Evolutionary conservation across 2,797 vertebrate genomes (phyloP), one percentile per base, ranked within the genome.

Genomic region (Clarias platycephalus): DNA sequence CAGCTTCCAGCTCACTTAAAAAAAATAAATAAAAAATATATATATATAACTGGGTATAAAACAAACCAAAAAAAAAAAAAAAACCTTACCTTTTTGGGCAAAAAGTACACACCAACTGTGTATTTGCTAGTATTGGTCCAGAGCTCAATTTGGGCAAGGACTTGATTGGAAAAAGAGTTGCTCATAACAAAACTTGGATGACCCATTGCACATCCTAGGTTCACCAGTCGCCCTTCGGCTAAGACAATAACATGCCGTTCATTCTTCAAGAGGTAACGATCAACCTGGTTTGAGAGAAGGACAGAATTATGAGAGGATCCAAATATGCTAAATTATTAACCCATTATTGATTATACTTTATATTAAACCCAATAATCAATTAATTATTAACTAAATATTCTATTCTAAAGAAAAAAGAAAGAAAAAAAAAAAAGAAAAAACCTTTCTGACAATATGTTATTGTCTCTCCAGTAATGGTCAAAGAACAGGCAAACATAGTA

Each of bases 171-270:
- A 93, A 99, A 99, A 63, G 98, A 99, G 93, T 99, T 99, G 94
- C 98, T 99, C 98, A 99, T 99, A 85, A 99, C 98, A 0, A 99
- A 99, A 86, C 97, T 99, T 0, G 98, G 98, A 86, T 99, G 98
- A 76, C 98, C 98, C 97, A 97, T 99, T 78, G 97, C 98, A 85
- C 98, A 99, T 82, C 98, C 97, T 85, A 99, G 88, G 92, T 99
- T 99, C 66, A 99, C 98, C 90, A 99, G 93, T 0, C 97, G 91
- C 81, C 98, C 98, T 91, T 99, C 98, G 0, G 98, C 98, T 86
- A 99, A 92, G 85, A 99, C 60, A 71, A 99, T 99, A 88, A 99
- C 28, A 84, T 97, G 97, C 3, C 78, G 94, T 0, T 97, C 97
- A 0, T 92, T 99, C 92, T 97, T 96, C 93, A 99, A 44, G 0